Evolutionary conservation across 1,140 invertebrate genomes (phyloP).

Genomic region (Thereuonema tuberculata): DNA sequence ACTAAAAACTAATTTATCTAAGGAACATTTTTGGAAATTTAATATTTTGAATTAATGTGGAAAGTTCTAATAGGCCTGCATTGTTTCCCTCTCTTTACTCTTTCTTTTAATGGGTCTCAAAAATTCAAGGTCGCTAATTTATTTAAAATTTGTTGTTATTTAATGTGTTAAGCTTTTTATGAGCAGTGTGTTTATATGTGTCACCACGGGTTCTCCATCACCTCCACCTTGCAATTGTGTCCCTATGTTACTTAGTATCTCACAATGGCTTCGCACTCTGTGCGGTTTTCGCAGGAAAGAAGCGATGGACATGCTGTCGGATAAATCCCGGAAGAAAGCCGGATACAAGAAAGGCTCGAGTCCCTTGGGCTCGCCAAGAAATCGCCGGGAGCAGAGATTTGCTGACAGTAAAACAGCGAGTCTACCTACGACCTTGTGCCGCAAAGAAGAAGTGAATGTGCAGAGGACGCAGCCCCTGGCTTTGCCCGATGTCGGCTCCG

Average conservation of each 20-base stretch:
- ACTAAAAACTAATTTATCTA: too few species aligned
- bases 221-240: too few species aligned
- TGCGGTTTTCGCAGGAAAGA: conserved; percentile 8
- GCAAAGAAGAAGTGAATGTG: background rate
- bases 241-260: background rate
- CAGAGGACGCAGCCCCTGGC: background rate
- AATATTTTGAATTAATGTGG: too few species aligned
- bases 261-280: background rate
- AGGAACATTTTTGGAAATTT: too few species aligned
- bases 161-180: too few species aligned
- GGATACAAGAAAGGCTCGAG: background rate
- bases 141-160: too few species aligned
- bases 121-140: too few species aligned
- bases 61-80: too few species aligned
- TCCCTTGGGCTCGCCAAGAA: background rate
- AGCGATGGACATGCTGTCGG: conserved; percentile 10
- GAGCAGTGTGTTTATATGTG: too few species aligned
- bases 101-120: too few species aligned
- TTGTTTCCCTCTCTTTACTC: too few species aligned
- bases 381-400: background rate
- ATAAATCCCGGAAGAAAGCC: background rate
- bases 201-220: too few species aligned
- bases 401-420: background rate
- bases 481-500: background rate
- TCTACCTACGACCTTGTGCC: background rate